Evolutionary conservation across 2,113 vertebrate genomes (phyloP).

Genomic region (Eira barbara): DNA sequence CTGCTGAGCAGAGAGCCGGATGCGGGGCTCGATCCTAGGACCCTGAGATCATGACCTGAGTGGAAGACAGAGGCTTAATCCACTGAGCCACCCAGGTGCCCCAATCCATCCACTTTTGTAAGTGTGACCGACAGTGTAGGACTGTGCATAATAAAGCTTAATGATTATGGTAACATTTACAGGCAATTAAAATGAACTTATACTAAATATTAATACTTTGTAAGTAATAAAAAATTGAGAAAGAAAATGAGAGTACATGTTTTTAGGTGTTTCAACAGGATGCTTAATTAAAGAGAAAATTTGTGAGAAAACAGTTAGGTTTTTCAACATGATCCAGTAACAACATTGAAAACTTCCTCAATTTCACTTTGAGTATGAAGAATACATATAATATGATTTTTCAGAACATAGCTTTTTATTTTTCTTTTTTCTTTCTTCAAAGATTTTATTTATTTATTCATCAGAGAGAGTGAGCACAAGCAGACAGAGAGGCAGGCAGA

Average conservation of each 20-base stretch:
- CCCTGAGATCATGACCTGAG: too few relatives aligned
- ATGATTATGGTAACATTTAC: background rate
- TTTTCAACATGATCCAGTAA: background rate
- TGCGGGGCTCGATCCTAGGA: too few relatives aligned
- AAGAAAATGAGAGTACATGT: background rate
- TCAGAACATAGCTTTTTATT: background rate
- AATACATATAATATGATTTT: background rate
- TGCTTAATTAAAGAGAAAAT: background rate
- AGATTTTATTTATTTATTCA: too few relatives aligned
- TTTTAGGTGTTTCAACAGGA: background rate
- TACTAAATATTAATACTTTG: background rate
- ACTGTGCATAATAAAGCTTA: background rate
- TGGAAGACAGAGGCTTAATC: too few relatives aligned
- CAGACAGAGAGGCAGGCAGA: too few relatives aligned
- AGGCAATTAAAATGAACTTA: background rate
- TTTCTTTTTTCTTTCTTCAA: too few relatives aligned
- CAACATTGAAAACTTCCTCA: background rate
- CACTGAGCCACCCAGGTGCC: too few relatives aligned
- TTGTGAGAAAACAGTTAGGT: background rate
- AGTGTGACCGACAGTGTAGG: background rate
- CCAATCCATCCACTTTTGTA: background rate
- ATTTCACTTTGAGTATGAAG: background rate
- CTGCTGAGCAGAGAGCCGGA: too few relatives aligned
- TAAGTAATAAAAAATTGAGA: conserved; percentile 19
- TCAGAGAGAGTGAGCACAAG: too few relatives aligned